Base-by-base conservation (phyloP, 2,888 invertebrate species). In the Caenorhabditis sp. region DNA sequence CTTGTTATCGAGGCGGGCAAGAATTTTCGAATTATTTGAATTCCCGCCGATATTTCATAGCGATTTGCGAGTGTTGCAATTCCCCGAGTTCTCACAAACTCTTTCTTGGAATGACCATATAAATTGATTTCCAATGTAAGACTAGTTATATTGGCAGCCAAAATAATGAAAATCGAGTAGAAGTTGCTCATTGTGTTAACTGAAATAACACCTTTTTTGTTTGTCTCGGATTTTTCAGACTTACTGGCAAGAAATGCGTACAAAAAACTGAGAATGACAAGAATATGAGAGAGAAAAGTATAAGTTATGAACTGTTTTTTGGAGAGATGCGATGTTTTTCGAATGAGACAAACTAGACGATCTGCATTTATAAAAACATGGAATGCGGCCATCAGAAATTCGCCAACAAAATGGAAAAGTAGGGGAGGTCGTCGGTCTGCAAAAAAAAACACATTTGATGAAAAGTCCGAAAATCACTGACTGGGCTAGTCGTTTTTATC, bases 321-420 rank as follows among this genome's bases (percentile, higher is more conserved):
- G 6, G 21, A 8, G n/a, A 63, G 68, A 2, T 59, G 62, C 12
- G 63, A 63, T 3, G 59, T 63, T 43, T 43, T 43, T 43, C 43
- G 43, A 43, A 43, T 43, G 6, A 43, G 43, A 17, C 43, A 43
- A 14, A 68, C 21, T 6, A 17, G 43, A 43, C 57, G n/a, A 68
- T 62, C 68, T 1, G 60, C n/a, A 49, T 68, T 68, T 3, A 68
- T 55, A 1, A 68, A 49, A 37, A 68, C 55, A 31, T 68, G 68
- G 17, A 63, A 68, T 8, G 50, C 17, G 23, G 63, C 68, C 14
- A 55, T 59, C 12, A 27, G 37, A 14, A 68, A 68, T 36, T 68
- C 68, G 17, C 68, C 68, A 2, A 63, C 43, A 17, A 43, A 43
- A 14, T 43, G 43, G 17, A 43, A 43, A 43, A 43, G 43, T 5